Evolutionary conservation across 1,140 invertebrate genomes (phyloP).

Genomic region (Nephila pilipes): DNA sequence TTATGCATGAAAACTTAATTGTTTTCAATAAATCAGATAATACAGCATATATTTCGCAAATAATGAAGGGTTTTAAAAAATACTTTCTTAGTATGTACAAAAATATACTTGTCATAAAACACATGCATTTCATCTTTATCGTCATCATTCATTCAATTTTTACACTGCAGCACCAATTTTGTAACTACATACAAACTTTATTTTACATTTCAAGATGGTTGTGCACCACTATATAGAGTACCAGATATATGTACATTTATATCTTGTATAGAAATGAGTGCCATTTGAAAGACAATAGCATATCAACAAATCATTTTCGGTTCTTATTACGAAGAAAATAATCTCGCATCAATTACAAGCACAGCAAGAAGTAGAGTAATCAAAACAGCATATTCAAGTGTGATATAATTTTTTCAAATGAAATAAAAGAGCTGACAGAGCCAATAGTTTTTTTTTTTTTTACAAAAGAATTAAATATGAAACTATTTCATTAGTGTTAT

Average conservation of each 20-base stretch:
- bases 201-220: constrained; percentile 25
- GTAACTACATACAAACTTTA: neutral
- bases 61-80: neutral
- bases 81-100: neutral
- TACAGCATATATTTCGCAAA: no score
- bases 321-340: neutral
- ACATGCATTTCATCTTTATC: neutral
- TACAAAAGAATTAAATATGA: no score
- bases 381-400: neutral
- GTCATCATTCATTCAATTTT: neutral
- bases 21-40: no score
- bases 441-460: no score
- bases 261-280: neutral
- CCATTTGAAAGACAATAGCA: constrained; percentile 37
- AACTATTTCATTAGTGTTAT: no score
- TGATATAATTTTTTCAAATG: no score
- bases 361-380: neutral
- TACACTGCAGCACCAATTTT: constrained; percentile 3
- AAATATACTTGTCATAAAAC: neutral
- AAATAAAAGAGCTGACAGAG: no score
- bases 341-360: neutral
- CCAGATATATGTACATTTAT: constrained; percentile 36
- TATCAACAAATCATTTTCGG: neutral
- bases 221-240: constrained; percentile 49
- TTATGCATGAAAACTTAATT: no score